phyloP scores from a whole-genome alignment of 2,113 vertebrate species.

The Dunckerocampus dactyliophorus region DNA sequence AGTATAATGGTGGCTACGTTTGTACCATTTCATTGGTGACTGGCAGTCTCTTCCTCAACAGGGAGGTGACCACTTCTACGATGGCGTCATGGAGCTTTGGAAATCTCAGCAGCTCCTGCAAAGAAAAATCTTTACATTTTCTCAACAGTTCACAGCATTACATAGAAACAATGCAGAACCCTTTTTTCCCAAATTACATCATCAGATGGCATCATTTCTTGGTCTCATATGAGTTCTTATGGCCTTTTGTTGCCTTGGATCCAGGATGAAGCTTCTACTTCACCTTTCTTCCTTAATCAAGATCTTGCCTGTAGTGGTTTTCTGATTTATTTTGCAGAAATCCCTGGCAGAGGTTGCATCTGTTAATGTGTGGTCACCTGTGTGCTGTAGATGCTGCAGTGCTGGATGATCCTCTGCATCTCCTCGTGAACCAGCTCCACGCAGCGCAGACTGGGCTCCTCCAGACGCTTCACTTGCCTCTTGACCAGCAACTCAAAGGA shows the following conservation, averaged over 20 bases:
- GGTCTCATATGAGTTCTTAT: too few species aligned
- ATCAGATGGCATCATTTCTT: too few species aligned
- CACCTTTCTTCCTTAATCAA: too few species aligned
- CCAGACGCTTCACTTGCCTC: constrained; percentile 92
- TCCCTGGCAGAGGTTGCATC: too few species aligned
- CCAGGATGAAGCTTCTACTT: too few species aligned
- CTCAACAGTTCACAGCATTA: background rate
- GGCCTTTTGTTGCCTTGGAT: too few species aligned
- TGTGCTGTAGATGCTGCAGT: constrained; percentile 97
- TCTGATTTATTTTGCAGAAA: too few species aligned
- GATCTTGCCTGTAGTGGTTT: too few species aligned
- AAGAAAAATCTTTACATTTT: background rate
- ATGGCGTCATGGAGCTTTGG: constrained; percentile 97
- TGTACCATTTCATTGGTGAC: constrained; percentile 97
- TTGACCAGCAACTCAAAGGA: constrained; percentile 96
- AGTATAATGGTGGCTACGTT: background rate
- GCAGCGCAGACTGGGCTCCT: constrained; percentile 94
- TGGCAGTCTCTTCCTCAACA: constrained; percentile 89
- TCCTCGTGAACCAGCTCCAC: constrained; percentile 98
- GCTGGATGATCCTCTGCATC: constrained; percentile 98
- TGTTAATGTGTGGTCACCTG: constrained; percentile 72
- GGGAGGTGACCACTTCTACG: constrained; percentile 97
- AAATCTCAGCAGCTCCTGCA: constrained; percentile 91
- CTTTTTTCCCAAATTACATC: too few species aligned
- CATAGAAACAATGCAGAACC: too few species aligned